Percentiles rank a stretch among this genome's conserved stretches.
These are phyloP conservation scores for Vulpes lagopus DNA, from an alignment of 2,113 vertebrate species.

Conservation along the genomic window DNA sequence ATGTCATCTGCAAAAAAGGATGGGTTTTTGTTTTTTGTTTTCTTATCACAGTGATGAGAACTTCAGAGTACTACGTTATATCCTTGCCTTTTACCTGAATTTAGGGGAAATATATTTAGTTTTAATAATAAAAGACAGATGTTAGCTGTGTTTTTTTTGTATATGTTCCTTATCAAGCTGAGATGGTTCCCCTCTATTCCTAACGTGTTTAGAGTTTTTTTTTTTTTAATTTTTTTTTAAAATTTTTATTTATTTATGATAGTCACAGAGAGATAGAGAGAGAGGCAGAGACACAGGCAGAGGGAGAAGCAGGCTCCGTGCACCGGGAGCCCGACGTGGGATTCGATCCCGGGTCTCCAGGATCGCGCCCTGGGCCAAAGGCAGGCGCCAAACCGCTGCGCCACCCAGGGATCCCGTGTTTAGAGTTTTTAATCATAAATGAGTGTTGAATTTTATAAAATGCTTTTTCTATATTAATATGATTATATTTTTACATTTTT, in stretches of 20 bases:
- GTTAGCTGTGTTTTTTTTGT: background rate
- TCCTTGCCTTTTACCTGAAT: background rate
- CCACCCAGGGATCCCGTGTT: too few relatives aligned
- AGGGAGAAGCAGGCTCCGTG: too few relatives aligned
- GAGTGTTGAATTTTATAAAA: background rate
- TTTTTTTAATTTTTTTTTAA: too few relatives aligned
- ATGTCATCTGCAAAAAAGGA: background rate
- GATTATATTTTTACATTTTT: background rate
- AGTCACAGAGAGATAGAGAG: too few relatives aligned
- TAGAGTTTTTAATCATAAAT: background rate
- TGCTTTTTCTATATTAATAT: background rate
- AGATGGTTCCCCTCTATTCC: background rate
- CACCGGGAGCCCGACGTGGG: too few relatives aligned
- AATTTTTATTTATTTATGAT: too few relatives aligned
- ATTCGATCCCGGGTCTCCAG: too few relatives aligned
- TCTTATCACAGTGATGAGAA: background rate
- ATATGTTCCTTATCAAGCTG: background rate
- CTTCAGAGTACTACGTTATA: background rate
- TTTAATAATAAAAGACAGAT: background rate
- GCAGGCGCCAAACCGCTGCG: too few relatives aligned
- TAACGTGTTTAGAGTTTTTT: conserved; percentile 17
- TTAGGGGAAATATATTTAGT: background rate
- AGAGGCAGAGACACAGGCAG: too few relatives aligned
- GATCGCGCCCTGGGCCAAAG: too few relatives aligned
- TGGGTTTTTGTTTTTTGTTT: background rate